Base-by-base conservation (phyloP, 1,140 invertebrate genomes). In the Diachasmimorpha longicaudata region DNA sequence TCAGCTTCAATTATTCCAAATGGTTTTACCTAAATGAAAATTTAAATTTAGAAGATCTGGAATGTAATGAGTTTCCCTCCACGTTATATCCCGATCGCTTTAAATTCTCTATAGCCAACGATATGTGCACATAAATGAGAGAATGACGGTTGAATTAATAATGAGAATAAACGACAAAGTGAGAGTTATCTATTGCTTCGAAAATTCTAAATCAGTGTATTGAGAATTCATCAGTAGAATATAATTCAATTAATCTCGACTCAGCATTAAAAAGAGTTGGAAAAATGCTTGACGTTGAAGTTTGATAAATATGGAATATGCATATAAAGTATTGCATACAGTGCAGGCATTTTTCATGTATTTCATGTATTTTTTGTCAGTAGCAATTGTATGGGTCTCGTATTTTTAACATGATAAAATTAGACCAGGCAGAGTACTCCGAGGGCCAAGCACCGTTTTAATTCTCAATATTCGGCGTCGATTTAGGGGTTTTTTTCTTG, bases 251-350 rank as follows among this genome's bases (percentile, higher is more conserved):
- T 46, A 46, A 46, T 9, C 44, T 46, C 11, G n/a, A 46, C 11
- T n/a, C 11, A 46, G 10, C 1, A 3, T 46, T 3, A 46, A 3
- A n/a, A 46, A 46, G n/a, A 46, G n/a, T 46, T n/a, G 44, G n/a
- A 46, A 46, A n/a, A 46, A 46, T 46, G 44, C 4, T 46, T 46
- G 44, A 46, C 9, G n/a, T 11, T 46, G 44, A 46, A 14, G 9
- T 14, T 46, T 14, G 44, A 46, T 46, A 46, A n/a, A 46, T 11
- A 46, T 46, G 11, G 1, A 46, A 46, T 19, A 70, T 9, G n/a
- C n/a, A 70, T 39, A 48, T 21, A 21, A 70, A 48, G 48, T 48
- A 21, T 70, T 70, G 69, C 44, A 44, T 58, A 58, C 69, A 23
- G 39, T 70, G 44, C 21, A 70, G 39, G 37, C 42, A 1, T 46